Evolutionary conservation across 2,888 invertebrate genomes (phyloP).

Genomic region (Prenolepis imparis): DNA sequence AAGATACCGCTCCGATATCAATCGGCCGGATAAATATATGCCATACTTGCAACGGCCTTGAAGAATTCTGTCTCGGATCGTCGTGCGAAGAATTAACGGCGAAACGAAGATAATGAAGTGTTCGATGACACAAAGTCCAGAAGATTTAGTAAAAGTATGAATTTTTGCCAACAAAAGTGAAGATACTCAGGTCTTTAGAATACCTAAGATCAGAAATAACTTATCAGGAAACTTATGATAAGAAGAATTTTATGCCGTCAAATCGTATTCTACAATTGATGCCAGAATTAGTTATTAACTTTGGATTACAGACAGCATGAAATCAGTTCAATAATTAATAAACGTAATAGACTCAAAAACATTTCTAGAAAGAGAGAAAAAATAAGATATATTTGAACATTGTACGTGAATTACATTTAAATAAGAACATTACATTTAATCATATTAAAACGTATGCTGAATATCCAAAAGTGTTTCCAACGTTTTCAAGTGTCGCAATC

Average conservation of each 20-base stretch:
- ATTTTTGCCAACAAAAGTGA: not conserved
- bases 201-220: not conserved
- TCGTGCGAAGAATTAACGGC: slow-evolving; percentile 45
- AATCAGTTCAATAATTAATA: not conserved
- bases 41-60: slow-evolving; percentile 24
- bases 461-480: not conserved
- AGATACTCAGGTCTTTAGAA: slow-evolving; percentile 7
- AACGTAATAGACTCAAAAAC: not conserved
- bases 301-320: not conserved
- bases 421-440: not conserved
- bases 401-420: not conserved
- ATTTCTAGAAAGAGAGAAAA: not conserved
- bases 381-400: not conserved
- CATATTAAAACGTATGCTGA: not conserved
- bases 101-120: not conserved
- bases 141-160: not conserved
- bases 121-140: not conserved
- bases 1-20: slow-evolving; percentile 47
- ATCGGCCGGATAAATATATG: slow-evolving; percentile 40
- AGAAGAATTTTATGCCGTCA: slow-evolving; percentile 6
- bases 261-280: not conserved
- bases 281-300: not conserved
- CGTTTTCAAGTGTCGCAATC: slow-evolving; percentile 11
- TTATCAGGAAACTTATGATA: not conserved
- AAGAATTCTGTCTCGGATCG: slow-evolving; percentile 2